A percentile compares a stretch with the other conserved stretches of the same genome.
Evolutionary conservation across 1,140 invertebrate species (phyloP).

Genomic region (Holotrichia oblita): DNA sequence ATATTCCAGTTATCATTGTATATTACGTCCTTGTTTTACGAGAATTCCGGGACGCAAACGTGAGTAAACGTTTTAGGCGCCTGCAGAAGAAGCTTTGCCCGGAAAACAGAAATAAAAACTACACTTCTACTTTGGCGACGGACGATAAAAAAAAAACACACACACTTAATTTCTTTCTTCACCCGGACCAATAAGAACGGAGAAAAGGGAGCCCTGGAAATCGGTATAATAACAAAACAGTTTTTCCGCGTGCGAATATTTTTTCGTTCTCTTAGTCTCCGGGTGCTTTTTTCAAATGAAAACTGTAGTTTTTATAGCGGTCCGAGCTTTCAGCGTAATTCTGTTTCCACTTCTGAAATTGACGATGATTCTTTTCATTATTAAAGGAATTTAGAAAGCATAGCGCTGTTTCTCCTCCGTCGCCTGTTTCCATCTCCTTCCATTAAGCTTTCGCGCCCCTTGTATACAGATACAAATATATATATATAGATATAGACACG

Average conservation of each 20-base stretch:
- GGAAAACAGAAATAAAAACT: not conserved
- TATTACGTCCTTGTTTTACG: too few species aligned
- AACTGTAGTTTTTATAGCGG: conserved; percentile 27
- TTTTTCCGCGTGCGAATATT: conserved; percentile 1
- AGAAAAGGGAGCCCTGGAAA: not conserved
- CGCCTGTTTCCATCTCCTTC: not conserved
- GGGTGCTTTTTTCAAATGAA: conserved; percentile 6
- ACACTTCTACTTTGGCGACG: not conserved
- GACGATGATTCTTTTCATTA: conserved; percentile 28
- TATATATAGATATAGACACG: too few species aligned
- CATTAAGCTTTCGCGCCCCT: too few species aligned
- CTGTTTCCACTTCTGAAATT: not conserved
- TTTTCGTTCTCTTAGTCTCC: not conserved
- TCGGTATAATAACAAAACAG: conserved; percentile 19
- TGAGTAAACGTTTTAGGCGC: too few species aligned
- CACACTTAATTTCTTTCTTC: conserved; percentile 11
- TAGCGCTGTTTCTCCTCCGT: not conserved
- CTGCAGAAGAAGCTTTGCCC: too few species aligned
- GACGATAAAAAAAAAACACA: not conserved
- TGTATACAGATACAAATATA: too few species aligned
- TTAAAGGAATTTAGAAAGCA: conserved; percentile 32
- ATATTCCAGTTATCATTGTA: too few species aligned
- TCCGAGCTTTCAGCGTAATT: conserved; percentile 25
- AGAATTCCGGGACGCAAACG: too few species aligned
- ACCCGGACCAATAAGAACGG: not conserved